Evolutionary conservation across 2,888 invertebrate genomes (phyloP).

Genomic region (Portevinia maculata): DNA sequence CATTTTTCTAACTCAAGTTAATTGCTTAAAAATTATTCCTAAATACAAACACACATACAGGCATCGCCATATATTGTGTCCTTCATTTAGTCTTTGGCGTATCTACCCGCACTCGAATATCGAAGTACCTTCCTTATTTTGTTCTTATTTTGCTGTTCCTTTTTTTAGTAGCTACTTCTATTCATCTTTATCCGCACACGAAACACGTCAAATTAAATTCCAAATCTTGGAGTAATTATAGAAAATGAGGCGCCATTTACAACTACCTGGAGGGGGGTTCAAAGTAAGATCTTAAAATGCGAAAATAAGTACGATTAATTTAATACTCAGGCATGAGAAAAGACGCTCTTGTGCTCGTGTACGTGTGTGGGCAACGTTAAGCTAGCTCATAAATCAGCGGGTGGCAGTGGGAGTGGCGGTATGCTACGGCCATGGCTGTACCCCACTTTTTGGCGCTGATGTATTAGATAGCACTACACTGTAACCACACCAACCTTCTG

Average conservation of each 20-base stretch:
- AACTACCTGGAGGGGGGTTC: conserved; percentile 32
- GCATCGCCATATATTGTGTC: background rate
- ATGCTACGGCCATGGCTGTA: background rate
- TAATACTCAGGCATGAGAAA: conserved; percentile 53
- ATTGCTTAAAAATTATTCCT: conserved; percentile 57
- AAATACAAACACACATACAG: conserved; percentile 16
- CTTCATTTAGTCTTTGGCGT: background rate
- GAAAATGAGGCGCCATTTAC: conserved; percentile 68
- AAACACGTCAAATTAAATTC: conserved; percentile 71
- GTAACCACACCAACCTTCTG: conserved; percentile 38
- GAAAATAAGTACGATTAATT: conserved; percentile 72
- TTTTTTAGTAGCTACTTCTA: conserved; percentile 3
- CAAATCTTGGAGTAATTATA: conserved; percentile 71
- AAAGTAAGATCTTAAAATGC: conserved; percentile 56
- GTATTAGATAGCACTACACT: conserved; percentile 39
- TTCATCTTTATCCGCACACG: conserved; percentile 43
- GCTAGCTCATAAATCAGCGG: conserved; percentile 70
- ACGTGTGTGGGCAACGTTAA: conserved; percentile 49
- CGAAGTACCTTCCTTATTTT: background rate
- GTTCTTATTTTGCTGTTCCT: background rate
- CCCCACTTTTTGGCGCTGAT: conserved; percentile 27
- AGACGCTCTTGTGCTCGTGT: background rate
- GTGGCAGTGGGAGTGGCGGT: conserved; percentile 20
- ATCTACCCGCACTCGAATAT: no score
- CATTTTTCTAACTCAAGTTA: conserved; percentile 58